phyloP scores from a whole-genome alignment of 2,888 invertebrate genomes.

The Aphrophora alni region DNA sequence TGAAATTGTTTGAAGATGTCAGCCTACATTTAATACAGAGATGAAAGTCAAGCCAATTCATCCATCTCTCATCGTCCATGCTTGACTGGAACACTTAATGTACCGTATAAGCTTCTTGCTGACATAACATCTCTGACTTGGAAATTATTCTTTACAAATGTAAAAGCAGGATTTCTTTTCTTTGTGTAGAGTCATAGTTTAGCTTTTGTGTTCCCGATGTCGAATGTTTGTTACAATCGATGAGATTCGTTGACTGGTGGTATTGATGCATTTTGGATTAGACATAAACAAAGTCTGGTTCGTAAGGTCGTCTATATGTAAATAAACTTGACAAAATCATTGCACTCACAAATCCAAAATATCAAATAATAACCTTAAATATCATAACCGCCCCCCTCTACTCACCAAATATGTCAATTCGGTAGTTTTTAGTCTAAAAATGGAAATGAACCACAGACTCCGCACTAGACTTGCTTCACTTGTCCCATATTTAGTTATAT shows the following conservation, averaged over 20 bases:
- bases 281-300: background rate
- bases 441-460: too few relatives aligned
- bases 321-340: too few relatives aligned
- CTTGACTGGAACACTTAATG: background rate
- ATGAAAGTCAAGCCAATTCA: background rate
- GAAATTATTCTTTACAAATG: background rate
- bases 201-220: background rate
- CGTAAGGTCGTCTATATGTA: too few relatives aligned
- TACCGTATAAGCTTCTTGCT: conserved; percentile 2
- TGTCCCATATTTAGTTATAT: too few relatives aligned
- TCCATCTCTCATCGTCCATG: background rate
- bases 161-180: background rate
- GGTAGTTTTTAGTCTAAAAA: too few relatives aligned
- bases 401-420: too few relatives aligned
- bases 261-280: background rate
- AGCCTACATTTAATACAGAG: background rate
- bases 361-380: too few relatives aligned
- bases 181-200: background rate
- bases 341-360: too few relatives aligned
- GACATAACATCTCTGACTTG: background rate
- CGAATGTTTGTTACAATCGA: background rate
- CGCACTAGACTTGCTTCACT: too few relatives aligned
- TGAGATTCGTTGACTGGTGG: background rate
- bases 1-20: background rate
- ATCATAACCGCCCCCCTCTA: too few relatives aligned